A percentile compares a stretch with the other conserved stretches of the same genome.
Evolutionary conservation across 2,113 vertebrate species (phyloP).

Genomic region (Corydoras sp.): DNA sequence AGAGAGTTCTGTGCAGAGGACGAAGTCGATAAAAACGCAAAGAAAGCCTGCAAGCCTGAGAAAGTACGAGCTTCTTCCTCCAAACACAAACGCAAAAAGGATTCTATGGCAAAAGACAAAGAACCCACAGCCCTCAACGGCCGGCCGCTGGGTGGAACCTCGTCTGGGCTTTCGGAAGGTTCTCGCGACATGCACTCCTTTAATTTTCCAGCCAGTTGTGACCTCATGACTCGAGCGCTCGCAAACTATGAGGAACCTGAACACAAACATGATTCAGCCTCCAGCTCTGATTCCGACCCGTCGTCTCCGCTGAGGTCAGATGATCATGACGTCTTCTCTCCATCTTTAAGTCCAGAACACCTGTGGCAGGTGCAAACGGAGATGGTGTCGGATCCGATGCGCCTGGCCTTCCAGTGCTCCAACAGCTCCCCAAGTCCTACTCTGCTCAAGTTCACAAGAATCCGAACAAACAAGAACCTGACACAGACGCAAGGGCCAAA

Average conservation of each 20-base stretch:
- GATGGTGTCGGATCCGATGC: conserved; percentile 29
- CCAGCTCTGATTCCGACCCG: conserved; percentile 2
- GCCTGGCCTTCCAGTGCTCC: conserved; percentile 15
- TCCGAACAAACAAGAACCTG: conserved; percentile 55
- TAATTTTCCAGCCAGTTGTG: conserved; percentile 58
- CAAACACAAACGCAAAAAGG: conserved; percentile 30
- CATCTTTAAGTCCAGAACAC: conserved; percentile 4
- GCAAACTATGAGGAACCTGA: conserved; percentile 49
- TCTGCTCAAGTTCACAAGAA: conserved; percentile 33
- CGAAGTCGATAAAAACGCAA: not conserved
- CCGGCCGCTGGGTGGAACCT: conserved; percentile 35
- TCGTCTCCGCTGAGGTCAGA: not conserved
- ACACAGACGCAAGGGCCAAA: conserved; percentile 29
- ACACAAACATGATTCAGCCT: not conserved
- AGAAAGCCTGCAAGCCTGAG: conserved; percentile 3
- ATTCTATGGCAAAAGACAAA: conserved; percentile 19
- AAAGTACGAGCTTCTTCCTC: conserved; percentile 3
- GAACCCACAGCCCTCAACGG: conserved; percentile 22
- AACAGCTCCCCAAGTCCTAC: conserved; percentile 50
- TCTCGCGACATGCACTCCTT: conserved; percentile 50
- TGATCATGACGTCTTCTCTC: conserved; percentile 8
- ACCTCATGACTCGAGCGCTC: conserved; percentile 60
- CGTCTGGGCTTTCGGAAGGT: conserved; percentile 17
- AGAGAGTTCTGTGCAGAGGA: not conserved
- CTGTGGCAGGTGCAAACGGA: conserved; percentile 41